Conservation (phyloP, 2,797 vertebrate species). For the Tapera naevia region DNA sequence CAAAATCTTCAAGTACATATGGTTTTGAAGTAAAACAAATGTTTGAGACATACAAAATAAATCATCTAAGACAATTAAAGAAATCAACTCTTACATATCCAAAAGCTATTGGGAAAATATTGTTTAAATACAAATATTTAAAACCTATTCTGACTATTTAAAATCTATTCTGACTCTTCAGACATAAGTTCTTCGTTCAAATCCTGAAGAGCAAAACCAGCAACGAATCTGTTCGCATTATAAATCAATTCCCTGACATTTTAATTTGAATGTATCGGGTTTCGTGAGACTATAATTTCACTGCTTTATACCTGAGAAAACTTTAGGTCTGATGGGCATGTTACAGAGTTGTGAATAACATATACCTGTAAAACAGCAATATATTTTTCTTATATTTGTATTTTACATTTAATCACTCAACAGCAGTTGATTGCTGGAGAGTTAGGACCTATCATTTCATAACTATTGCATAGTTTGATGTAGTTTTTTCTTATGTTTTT, state of each 20-base stretch:
- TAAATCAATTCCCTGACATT: background rate
- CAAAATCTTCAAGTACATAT: too few relatives aligned
- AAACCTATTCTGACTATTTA: background rate
- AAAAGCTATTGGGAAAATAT: background rate
- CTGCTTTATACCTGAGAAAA: background rate
- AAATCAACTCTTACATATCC: background rate
- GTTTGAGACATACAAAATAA: too few relatives aligned
- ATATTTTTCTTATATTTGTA: background rate
- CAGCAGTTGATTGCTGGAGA: background rate
- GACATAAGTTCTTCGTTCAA: background rate
- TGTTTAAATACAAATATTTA: background rate
- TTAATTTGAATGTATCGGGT: background rate
- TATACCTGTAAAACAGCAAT: background rate
- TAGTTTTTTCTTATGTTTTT: background rate
- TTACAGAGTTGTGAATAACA: background rate
- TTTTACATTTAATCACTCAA: background rate
- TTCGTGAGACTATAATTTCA: background rate
- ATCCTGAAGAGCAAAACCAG: background rate
- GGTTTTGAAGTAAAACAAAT: too few relatives aligned
- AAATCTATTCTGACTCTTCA: background rate
- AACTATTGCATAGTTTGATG: background rate
- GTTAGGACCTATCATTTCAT: background rate
- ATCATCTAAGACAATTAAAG: too few relatives aligned
- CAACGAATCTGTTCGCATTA: background rate
- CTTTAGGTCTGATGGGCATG: background rate